phyloP scores from a whole-genome alignment of 2,888 invertebrate species.

The Troides helena region DNA sequence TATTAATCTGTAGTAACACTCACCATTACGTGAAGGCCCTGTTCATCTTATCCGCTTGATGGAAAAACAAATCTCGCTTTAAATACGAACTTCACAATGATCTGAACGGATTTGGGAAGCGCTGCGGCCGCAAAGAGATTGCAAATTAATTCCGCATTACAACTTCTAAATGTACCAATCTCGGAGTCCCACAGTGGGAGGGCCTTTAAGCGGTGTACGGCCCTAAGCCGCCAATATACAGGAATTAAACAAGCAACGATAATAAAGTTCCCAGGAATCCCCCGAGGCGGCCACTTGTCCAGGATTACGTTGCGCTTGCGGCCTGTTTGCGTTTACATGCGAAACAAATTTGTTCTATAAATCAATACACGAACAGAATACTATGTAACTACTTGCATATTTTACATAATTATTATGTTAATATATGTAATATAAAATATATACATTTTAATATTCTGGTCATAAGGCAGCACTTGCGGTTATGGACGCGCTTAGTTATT shows the following conservation, averaged over 20 bases:
- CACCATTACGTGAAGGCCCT: neutral
- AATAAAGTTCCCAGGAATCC: slow-evolving; percentile 70
- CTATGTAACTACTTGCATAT: too few relatives aligned
- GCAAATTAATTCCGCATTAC: slow-evolving; percentile 69
- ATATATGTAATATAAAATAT: too few relatives aligned
- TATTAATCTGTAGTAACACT: too few relatives aligned
- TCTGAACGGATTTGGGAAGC: slow-evolving; percentile 48
- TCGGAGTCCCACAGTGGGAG: slow-evolving; percentile 34
- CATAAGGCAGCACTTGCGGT: too few relatives aligned
- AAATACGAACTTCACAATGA: slow-evolving; percentile 21
- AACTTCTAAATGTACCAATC: slow-evolving; percentile 50
- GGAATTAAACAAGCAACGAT: slow-evolving; percentile 52
- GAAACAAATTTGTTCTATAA: neutral
- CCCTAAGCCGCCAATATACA: slow-evolving; percentile 49
- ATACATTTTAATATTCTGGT: too few relatives aligned
- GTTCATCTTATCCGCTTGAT: too few relatives aligned
- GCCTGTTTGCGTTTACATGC: slow-evolving; percentile 40
- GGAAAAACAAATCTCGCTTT: neutral
- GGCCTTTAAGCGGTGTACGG: slow-evolving; percentile 28
- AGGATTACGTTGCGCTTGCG: slow-evolving; percentile 53
- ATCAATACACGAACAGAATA: neutral
- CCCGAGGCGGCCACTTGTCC: slow-evolving; percentile 68
- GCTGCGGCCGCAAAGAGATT: slow-evolving; percentile 44
- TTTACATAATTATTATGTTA: too few relatives aligned
- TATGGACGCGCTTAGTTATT: too few relatives aligned